Conservation (phyloP, 2,888 invertebrate genomes). For the Drosophila mayaguana region DNA sequence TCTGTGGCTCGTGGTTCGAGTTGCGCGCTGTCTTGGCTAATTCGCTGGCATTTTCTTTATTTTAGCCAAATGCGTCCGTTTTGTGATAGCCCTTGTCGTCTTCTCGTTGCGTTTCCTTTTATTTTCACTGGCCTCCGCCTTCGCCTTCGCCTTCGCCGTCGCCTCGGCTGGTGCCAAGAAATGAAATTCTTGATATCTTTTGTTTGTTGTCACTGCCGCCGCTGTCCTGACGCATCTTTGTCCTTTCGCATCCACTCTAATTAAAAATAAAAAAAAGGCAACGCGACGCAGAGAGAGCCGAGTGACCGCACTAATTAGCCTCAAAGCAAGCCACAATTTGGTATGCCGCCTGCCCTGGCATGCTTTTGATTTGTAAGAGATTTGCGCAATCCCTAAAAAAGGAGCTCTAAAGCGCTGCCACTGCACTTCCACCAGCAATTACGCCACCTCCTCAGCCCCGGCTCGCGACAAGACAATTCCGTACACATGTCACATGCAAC, state of each 20-base stretch:
- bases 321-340: slow-evolving; percentile 81
- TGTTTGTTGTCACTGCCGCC: slow-evolving; percentile 74
- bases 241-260: slow-evolving; percentile 81
- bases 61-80: slow-evolving; percentile 75
- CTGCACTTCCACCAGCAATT: slow-evolving; percentile 62
- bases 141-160: slow-evolving; percentile 41
- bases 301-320: slow-evolving; percentile 85
- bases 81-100: slow-evolving; percentile 60
- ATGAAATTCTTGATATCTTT: slow-evolving; percentile 81
- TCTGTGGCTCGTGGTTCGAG: slow-evolving; percentile 11
- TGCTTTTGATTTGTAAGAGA: slow-evolving; percentile 78
- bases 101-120: slow-evolving; percentile 44
- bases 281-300: slow-evolving; percentile 31
- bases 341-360: slow-evolving; percentile 56
- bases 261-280: slow-evolving; percentile 73
- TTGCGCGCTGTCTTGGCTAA: slow-evolving; percentile 55
- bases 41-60: slow-evolving; percentile 80
- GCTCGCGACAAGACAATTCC: slow-evolving; percentile 59
- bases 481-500: slow-evolving; percentile 84
- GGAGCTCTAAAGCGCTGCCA: slow-evolving; percentile 28
- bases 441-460: slow-evolving; percentile 28
- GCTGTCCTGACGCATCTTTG: slow-evolving; percentile 78
- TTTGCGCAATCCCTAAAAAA: slow-evolving; percentile 58
- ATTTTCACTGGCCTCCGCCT: slow-evolving; percentile 1
- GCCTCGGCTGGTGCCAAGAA: slow-evolving; percentile 59